Evolutionary conservation across 2,888 invertebrate genomes (phyloP), one percentile per base, ranked within the genome.

Genomic region (Pollenia amentaria): DNA sequence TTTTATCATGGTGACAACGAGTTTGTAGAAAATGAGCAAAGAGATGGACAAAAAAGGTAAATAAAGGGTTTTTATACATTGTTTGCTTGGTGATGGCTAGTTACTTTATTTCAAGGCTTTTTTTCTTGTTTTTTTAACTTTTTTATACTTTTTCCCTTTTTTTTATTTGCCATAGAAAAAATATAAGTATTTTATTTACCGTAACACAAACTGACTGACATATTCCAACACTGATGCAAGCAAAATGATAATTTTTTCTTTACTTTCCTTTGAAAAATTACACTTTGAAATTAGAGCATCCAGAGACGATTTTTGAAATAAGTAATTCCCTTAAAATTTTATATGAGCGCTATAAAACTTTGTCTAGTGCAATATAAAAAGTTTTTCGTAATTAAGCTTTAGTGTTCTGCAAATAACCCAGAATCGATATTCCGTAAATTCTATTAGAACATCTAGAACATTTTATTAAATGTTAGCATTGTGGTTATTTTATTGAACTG

Each of bases 101-200:
- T 83, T 76, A 83, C 83, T 83, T 83, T 72, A 84, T 76, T 80
- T 72, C 80, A 80, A 80, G 55, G 62, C 12, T 62, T 84, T 76
- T 72, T 84, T 40, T 48, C 1, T 38, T 14, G 51, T 48, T 51
- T 8, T 60, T 16, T 14, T 14, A 12, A 46, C 10, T 53, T 55
- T 62, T 69, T 42, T 42, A n/a, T 44, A 42, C 46, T 53, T 44
- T 76, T 1, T 14, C 6, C 10, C 16, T 65, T 21, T 76, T 64
- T 77, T 53, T 60, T 46, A 72, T 72, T 76, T 53, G n/a, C 40
- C 57, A 70, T 76, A 79, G 78, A 83, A 83, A 83, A 84, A 72
- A 29, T 29, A 76, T 76, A 83, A 69, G 40, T 72, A 29, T 3
- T 84, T 48, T 73, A 73, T 73, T 87, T 80, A 64, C 18, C 21